These are phyloP conservation scores for Sander vitreus DNA, from an alignment of 2,113 vertebrate genomes.

Conservation along the genomic window DNA sequence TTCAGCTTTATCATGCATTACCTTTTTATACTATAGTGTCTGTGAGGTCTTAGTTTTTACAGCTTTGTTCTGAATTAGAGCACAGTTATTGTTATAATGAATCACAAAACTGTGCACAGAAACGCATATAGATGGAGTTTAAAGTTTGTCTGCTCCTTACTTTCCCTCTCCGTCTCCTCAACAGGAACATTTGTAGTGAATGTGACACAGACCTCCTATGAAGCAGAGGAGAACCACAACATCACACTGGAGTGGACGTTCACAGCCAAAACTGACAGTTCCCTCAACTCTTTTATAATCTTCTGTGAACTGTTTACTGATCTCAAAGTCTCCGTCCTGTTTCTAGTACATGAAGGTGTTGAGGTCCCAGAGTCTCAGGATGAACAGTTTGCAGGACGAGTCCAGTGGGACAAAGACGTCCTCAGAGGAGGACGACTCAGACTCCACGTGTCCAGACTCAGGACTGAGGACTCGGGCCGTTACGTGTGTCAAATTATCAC, in stretches of 20 bases:
- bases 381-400: constrained; percentile 21
- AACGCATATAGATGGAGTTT: too few relatives aligned
- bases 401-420: constrained; percentile 11
- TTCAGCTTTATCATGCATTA: too few relatives aligned
- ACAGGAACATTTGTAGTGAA: too few relatives aligned
- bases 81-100: too few relatives aligned
- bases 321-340: background rate
- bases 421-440: background rate
- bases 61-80: too few relatives aligned
- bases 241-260: constrained; percentile 6
- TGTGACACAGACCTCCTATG: background rate
- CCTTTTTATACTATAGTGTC: too few relatives aligned
- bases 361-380: background rate
- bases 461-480: background rate
- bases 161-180: background rate
- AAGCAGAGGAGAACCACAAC: background rate
- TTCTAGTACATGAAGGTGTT: background rate
- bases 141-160: background rate
- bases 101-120: too few relatives aligned
- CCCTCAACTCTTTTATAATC: background rate
- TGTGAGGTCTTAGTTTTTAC: too few relatives aligned
- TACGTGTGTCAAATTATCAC: constrained; percentile 22
- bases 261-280: too few relatives aligned
- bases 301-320: background rate
- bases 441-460: constrained; percentile 1